These are phyloP conservation scores for Saccostrea cuccullata DNA, from an alignment of 1,140 invertebrate genomes.

Conservation along the genomic window DNA sequence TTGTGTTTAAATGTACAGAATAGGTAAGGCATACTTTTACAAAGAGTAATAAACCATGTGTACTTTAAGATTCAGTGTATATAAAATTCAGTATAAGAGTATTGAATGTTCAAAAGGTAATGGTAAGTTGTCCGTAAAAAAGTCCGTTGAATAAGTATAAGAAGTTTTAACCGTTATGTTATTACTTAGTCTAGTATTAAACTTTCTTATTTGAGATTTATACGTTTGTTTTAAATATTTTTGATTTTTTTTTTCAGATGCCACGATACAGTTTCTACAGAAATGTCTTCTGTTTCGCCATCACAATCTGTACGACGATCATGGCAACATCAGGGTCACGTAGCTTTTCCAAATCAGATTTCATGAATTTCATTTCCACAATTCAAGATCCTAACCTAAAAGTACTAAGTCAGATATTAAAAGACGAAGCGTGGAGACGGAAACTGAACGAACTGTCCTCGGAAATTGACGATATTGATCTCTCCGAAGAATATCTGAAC, in stretches of 20 bases:
- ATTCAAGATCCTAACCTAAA: background rate
- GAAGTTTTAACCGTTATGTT: too few species aligned
- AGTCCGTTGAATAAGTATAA: too few species aligned
- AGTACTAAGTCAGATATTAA: constrained; percentile 1
- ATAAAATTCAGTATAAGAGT: too few species aligned
- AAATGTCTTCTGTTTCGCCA: background rate
- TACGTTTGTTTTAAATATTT: too few species aligned
- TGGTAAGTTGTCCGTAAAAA: too few species aligned
- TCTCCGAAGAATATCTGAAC: constrained; percentile 8
- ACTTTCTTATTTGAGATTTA: too few species aligned
- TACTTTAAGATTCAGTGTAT: too few species aligned
- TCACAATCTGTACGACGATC: background rate
- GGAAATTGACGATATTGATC: background rate
- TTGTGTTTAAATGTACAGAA: too few species aligned
- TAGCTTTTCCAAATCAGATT: constrained; percentile 5
- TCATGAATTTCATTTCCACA: background rate
- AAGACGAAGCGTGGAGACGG: background rate
- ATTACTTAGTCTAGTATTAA: too few species aligned
- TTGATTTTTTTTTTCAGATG: background rate
- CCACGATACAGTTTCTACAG: background rate
- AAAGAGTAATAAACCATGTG: too few species aligned
- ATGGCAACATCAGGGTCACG: background rate
- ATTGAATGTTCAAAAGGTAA: too few species aligned
- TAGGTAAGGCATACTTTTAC: too few species aligned
- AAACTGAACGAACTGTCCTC: background rate